phyloP scores from a whole-genome alignment of 2,888 invertebrate species.

The Sarcophaga variegata region DNA sequence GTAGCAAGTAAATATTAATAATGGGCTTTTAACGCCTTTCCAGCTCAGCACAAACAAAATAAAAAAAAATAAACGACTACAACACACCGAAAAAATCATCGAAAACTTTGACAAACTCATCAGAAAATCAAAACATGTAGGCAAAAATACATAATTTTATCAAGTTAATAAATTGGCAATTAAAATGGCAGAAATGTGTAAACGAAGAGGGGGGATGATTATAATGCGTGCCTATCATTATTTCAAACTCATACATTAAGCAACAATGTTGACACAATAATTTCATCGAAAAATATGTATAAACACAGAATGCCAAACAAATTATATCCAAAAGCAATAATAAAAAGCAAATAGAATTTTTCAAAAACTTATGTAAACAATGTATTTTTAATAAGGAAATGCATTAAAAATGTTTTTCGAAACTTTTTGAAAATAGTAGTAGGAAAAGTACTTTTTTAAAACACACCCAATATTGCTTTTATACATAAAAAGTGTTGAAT shows the following conservation, averaged over 20 bases:
- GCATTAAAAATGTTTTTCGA: too few relatives aligned
- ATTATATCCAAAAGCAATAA: background rate
- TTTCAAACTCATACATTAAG: constrained; percentile 25
- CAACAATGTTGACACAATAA: background rate
- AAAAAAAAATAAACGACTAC: background rate
- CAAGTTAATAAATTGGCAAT: constrained; percentile 71
- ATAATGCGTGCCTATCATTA: constrained; percentile 56
- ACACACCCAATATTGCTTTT: background rate
- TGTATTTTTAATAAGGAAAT: too few relatives aligned
- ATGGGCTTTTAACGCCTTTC: constrained; percentile 31
- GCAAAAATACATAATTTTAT: constrained; percentile 60
- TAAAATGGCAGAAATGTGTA: constrained; percentile 46
- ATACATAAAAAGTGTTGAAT: background rate
- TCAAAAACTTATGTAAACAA: too few relatives aligned
- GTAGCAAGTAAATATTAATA: constrained; percentile 36
- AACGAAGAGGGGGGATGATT: background rate
- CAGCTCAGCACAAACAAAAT: background rate
- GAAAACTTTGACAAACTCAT: constrained; percentile 46
- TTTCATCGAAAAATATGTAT: background rate
- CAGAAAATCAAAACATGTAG: constrained; percentile 63
- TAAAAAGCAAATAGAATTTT: too few relatives aligned
- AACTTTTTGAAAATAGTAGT: too few relatives aligned
- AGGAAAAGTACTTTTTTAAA: too few relatives aligned
- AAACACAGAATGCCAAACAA: background rate
- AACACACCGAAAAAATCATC: background rate